Evolutionary conservation across 64 coral and sea anemone genomes (phyloP), one percentile per base, ranked within the genome.

Genomic region (Porites australiensis): DNA sequence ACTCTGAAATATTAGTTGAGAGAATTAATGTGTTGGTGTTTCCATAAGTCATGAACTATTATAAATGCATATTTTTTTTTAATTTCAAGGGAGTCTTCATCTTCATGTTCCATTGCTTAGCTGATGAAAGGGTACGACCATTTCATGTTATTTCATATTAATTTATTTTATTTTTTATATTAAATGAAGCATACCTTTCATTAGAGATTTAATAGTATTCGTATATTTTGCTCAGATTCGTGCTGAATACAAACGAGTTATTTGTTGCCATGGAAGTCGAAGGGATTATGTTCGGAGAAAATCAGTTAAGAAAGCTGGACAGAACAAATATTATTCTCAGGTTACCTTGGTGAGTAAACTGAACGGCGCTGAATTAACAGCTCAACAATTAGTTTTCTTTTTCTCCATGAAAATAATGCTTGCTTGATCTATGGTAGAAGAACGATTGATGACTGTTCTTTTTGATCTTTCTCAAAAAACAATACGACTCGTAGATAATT

Each of bases 31-130:
- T 59, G n/a, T 82, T 23, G 50, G 62, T 63, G 12, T 14, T 13
- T 43, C 11, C 15, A 44, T 49, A 13, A 65, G 15, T 66, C 10
- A 85, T 20, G 47, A 44, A 3, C n/a, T 79, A 67, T 46, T 51
- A 7, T 1, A n/a, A 57, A 27, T 74, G 46, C 5, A 22, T 37
- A 49, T 22, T 70, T 64, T 44, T 44, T 48, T 44, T 55, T 20
- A n/a, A 88, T 20, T 71, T 93, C 48, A 64, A 98, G 96, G 96
- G 96, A 18, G 64, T 98, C 18, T 96, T 98, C 20, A 96, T 98
- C 46, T 98, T 98, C 22, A 67, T 98, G 19, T 98, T 98, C 71
- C 96, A 98, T 70, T 98, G 96, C 59, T 48, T 98, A 62, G 83
- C 93, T 18, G 96, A 98, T 68, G 96, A 98, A 58, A 89, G 94